Evolutionary conservation across 2,797 vertebrate genomes (phyloP).

Genomic region (Heliangelus exortis): DNA sequence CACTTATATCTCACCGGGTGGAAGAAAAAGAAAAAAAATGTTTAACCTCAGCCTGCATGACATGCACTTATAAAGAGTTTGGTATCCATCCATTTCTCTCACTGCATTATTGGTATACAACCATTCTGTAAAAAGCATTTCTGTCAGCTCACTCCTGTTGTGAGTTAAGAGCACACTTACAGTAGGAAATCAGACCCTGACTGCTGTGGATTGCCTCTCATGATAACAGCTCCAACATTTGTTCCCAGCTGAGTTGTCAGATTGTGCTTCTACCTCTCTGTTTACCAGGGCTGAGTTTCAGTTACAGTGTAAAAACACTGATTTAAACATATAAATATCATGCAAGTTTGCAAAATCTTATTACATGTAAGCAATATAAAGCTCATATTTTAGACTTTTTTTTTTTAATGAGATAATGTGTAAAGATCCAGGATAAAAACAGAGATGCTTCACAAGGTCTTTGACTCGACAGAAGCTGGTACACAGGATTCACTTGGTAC

Average conservation of each 20-base stretch:
- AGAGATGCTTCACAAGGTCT: neutral
- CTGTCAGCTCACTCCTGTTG: neutral
- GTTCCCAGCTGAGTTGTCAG: neutral
- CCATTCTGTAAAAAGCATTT: neutral
- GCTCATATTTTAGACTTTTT: neutral
- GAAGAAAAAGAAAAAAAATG: neutral
- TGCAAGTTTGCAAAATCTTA: neutral
- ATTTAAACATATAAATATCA: neutral
- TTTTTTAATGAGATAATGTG: no score
- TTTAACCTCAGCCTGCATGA: neutral
- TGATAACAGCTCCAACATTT: neutral
- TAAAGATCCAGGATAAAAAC: neutral
- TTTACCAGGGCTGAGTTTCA: neutral
- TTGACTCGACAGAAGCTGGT: neutral
- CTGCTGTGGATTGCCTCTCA: neutral
- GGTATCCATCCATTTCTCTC: neutral
- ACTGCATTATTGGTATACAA: neutral
- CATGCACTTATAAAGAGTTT: neutral
- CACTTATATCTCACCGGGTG: neutral
- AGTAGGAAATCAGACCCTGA: neutral
- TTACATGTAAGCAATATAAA: neutral
- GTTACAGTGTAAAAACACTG: neutral
- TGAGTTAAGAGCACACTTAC: neutral
- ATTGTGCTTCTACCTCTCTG: neutral
- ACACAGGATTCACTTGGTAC: neutral